Evolutionary conservation across 2,888 invertebrate genomes (phyloP), one percentile per base, ranked within the genome.

Genomic region (Melanchra persicariae): DNA sequence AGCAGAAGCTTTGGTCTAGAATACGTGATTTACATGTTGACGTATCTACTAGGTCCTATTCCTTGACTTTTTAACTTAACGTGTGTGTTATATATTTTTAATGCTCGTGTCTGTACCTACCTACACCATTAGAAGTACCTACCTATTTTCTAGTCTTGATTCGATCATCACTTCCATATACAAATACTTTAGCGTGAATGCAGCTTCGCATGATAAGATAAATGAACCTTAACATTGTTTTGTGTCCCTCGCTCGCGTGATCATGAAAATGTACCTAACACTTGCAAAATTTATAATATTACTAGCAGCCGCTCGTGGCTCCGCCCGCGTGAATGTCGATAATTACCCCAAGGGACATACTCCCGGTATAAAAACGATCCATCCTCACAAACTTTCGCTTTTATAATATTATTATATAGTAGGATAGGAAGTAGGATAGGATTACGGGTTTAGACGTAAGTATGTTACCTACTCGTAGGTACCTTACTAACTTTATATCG

Each of bases 221-320:
- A 49, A 24, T 9, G 49, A 49, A 49, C 22, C 10, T 24, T 51
- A 51, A 22, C 51, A 51, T 24, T 51, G 24, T 51, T 51, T 24
- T 51, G 69, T 30, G 30, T 30, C 6, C 1, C 30, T 30, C 30
- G 30, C 30, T 30, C 30, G 30, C 57, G 61, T 51, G 51, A 58
- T 30, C 57, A 47, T 69, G 45, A 77, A 57, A 24, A 76, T 30
- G 30, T 19, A n/a, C n/a, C n/a, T n/a, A 22, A 58, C 62, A 58
- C n/a, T 26, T 34, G n/a, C 43, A 61, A n/a, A n/a, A n/a, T n/a
- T n/a, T n/a, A n/a, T n/a, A n/a, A n/a, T n/a, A n/a, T n/a, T n/a
- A n/a, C n/a, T n/a, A n/a, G n/a, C n/a, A n/a, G n/a, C n/a, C n/a
- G n/a, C n/a, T n/a, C n/a, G n/a, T n/a, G n/a, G n/a, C n/a, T n/a